Base-by-base conservation (phyloP, 2,888 invertebrate species). In the Labia minor region DNA sequence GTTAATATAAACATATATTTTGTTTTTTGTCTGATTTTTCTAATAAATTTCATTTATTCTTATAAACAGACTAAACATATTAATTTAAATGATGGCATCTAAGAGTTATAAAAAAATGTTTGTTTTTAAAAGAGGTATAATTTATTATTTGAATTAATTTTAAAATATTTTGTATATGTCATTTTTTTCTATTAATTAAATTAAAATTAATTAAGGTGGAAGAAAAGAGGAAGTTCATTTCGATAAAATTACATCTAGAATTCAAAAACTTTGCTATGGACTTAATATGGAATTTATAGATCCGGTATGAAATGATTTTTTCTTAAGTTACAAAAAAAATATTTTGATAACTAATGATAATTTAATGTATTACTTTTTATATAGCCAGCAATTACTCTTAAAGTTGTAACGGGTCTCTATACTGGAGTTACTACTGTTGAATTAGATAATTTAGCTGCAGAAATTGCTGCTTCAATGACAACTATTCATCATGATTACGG, bases 401-500 rank as follows among this genome's bases (percentile, higher is more conserved):
- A 95, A 80, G 97, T 98, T 0, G 95, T 98, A 72, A 92, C 82
- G 78, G 98, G 98, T 0, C 83, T 99, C 61, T 98, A 97, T 77
- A 87, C 92, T 69, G 98, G 98, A 14, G 97, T 99, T 1, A 95
- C 95, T 6, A 99, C 98, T 0, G 90, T 95, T 18, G 96, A 99
- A 77, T 80, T 99, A 72, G 99, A 99, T 78, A 98, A 96, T 77
- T 81, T 99, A 70, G 98, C 99, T 62, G 99, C 99, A 0, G 98
- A 99, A 80, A 98, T 93, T 61, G 94, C 98, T n/a, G 98, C 98
- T 11, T 93, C 93, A 26, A 91, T 97, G 90, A 97, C 98, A 0
- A 95, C 95, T 1, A 89, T 90, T 74, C 98, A 99, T 80, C 95
- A 97, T 0, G 98, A 99, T 80, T 99, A 98, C 82, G 97, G 91